Conservation (phyloP, 1,140 invertebrate genomes). For the Drosophila mayri region DNA sequence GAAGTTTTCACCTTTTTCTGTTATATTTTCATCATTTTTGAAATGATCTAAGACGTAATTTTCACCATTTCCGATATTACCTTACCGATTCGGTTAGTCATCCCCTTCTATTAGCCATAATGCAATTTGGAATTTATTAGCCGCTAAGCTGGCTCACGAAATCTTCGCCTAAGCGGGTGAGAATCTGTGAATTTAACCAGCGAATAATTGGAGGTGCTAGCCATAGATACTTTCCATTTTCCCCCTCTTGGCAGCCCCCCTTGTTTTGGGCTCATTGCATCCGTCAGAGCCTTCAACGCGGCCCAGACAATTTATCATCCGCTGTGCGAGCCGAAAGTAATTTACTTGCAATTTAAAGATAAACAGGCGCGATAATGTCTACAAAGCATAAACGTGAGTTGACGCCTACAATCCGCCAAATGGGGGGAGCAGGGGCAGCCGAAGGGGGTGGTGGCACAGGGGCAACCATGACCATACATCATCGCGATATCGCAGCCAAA, state of each 20-base stretch:
- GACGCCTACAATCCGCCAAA: constrained; percentile 75
- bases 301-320: constrained; percentile 76
- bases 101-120: constrained; percentile 12
- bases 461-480: constrained; percentile 68
- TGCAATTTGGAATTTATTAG: constrained; percentile 38
- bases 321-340: constrained; percentile 78
- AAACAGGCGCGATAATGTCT: constrained; percentile 83
- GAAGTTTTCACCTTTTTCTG: neutral
- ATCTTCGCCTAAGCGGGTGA: constrained; percentile 27
- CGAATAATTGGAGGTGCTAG: constrained; percentile 40
- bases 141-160: constrained; percentile 38
- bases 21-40: neutral
- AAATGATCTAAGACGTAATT: neutral
- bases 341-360: constrained; percentile 84
- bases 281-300: constrained; percentile 74
- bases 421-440: constrained; percentile 6
- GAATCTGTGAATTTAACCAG: constrained; percentile 37
- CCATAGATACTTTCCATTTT: constrained; percentile 31
- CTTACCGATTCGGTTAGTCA: constrained; percentile 14
- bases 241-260: neutral
- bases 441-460: constrained; percentile 1
- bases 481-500: constrained; percentile 68
- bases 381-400: constrained; percentile 84
- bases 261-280: constrained; percentile 60
- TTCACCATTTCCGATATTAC: constrained; percentile 8